A percentile compares a stretch with the other conserved stretches of the same genome.
These are phyloP conservation scores for Ericerus pela DNA, from an alignment of 1,140 invertebrate species.

Conservation along the genomic window DNA sequence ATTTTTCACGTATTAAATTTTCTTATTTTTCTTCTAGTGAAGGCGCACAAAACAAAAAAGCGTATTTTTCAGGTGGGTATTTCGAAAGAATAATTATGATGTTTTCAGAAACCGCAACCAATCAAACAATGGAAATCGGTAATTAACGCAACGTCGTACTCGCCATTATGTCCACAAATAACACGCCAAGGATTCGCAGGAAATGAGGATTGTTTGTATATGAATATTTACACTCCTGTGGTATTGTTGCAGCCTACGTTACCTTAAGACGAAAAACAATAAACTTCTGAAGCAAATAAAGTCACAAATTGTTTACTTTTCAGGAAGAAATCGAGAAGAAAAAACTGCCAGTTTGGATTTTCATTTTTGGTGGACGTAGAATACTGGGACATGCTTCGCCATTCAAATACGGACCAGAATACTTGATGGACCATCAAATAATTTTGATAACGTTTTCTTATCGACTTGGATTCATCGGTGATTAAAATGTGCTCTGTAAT, in stretches of 20 bases:
- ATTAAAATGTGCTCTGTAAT: conserved; percentile 14
- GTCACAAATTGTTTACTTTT: too few species aligned
- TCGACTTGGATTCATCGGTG: conserved; percentile 36
- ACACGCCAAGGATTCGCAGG: conserved; percentile 8
- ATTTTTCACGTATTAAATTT: too few species aligned
- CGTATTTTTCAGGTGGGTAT: too few species aligned
- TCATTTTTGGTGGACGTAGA: conserved; percentile 36
- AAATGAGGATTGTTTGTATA: conserved; percentile 19
- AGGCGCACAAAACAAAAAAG: too few species aligned
- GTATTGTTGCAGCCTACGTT: neutral
- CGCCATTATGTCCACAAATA: neutral
- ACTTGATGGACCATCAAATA: conserved; percentile 38
- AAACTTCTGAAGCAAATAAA: neutral
- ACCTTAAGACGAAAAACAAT: neutral
- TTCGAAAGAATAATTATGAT: too few species aligned
- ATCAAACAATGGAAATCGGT: conserved; percentile 8
- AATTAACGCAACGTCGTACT: conserved; percentile 13
- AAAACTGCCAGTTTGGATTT: conserved; percentile 32
- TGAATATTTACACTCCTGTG: conserved; percentile 18
- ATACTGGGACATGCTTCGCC: conserved; percentile 30
- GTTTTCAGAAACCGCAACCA: conserved; percentile 7
- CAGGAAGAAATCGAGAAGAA: neutral
- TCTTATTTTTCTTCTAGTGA: too few species aligned
- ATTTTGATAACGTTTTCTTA: conserved; percentile 55
- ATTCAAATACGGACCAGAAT: conserved; percentile 33